Conservation (phyloP, 1,140 invertebrate species). For the Drosophila repletoides region DNA sequence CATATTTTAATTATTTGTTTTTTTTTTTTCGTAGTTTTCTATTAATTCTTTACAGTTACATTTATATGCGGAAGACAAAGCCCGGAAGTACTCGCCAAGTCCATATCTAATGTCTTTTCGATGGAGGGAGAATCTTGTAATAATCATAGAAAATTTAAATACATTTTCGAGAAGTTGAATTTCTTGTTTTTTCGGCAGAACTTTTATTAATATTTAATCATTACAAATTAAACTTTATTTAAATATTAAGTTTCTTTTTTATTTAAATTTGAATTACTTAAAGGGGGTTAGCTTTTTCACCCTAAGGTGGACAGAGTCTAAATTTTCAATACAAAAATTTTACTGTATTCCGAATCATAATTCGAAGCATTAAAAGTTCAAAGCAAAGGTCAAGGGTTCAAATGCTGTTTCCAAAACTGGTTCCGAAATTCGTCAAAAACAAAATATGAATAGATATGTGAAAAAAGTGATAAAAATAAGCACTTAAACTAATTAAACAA, state of each 20-base stretch:
- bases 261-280: no score
- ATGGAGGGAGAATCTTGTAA: no score
- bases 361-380: constrained; percentile 15
- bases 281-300: no score
- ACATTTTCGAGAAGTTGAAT: neutral
- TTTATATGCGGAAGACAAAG: constrained; percentile 55
- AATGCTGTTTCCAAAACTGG: neutral
- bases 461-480: constrained; percentile 32
- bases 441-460: no score
- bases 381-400: constrained; percentile 16
- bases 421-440: no score
- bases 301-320: no score
- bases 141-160: constrained; percentile 7
- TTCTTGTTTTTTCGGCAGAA: constrained; percentile 10
- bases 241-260: no score
- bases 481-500: neutral
- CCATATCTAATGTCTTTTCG: constrained; percentile 41
- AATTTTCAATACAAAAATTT: constrained; percentile 1
- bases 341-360: constrained; percentile 10
- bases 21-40: neutral
- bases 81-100: constrained; percentile 26
- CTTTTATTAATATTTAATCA: neutral
- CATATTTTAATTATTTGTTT: constrained; percentile 66
- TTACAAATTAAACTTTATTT: no score
- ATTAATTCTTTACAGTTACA: constrained; percentile 70